These are phyloP conservation scores for Euthynnus affinis DNA, from an alignment of 2,797 vertebrate genomes.

Conservation along the genomic window DNA sequence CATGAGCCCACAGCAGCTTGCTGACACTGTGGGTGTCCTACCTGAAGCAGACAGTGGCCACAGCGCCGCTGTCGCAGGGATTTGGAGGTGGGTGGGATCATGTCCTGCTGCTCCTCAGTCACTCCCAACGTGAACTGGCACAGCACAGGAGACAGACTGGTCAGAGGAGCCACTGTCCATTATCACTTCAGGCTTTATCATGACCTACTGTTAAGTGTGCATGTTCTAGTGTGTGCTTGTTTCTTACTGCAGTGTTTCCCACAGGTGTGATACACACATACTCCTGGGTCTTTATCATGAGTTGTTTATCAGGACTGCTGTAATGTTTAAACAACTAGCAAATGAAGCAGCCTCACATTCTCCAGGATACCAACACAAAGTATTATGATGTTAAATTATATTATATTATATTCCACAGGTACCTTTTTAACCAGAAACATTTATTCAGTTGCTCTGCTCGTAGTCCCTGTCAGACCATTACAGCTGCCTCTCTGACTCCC, in stretches of 20 bases:
- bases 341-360: background rate
- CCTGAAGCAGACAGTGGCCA: constrained; percentile 93
- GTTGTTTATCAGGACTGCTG: background rate
- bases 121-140: constrained; percentile 78
- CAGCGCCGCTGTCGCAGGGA: constrained; percentile 87
- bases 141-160: constrained; percentile 27
- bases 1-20: background rate
- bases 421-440: no score
- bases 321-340: background rate
- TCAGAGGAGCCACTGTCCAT: background rate
- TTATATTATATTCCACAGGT: no score
- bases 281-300: background rate
- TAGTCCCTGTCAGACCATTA: no score
- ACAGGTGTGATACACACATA: background rate
- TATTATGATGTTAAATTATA: no score
- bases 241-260: background rate
- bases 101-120: constrained; percentile 86
- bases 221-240: background rate
- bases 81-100: constrained; percentile 79
- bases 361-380: no score
- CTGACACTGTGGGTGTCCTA: constrained; percentile 47
- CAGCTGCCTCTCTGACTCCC: no score
- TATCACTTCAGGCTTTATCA: background rate
- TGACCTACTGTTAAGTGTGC: background rate
- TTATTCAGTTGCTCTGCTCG: no score